Conservation (phyloP, 2,113 vertebrate genomes). For the Corythornis madagascariensis region DNA sequence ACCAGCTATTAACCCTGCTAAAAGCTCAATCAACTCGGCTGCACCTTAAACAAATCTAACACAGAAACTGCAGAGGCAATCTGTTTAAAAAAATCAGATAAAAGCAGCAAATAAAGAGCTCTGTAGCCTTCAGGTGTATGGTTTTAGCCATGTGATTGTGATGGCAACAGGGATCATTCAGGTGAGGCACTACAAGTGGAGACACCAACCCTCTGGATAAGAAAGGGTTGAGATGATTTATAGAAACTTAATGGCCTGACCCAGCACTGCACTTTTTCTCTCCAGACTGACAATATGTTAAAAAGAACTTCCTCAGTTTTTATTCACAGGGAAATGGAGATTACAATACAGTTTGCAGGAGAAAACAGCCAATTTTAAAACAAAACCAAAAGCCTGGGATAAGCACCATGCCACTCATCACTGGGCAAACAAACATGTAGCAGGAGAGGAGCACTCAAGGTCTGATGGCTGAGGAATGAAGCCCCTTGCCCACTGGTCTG, state of each 20-base stretch:
- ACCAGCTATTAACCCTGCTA: constrained; percentile 13
- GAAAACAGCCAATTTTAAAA: neutral
- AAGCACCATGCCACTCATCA: neutral
- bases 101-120: neutral
- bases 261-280: neutral
- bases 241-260: neutral
- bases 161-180: neutral
- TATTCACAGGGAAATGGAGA: neutral
- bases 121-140: neutral
- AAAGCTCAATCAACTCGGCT: neutral
- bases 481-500: neutral
- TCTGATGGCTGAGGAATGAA: neutral
- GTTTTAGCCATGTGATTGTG: neutral
- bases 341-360: neutral
- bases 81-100: neutral
- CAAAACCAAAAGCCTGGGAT: neutral
- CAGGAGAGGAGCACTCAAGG: neutral
- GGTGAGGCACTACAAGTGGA: neutral
- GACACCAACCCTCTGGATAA: neutral
- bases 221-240: neutral
- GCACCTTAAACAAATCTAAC: neutral
- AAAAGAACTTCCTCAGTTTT: neutral
- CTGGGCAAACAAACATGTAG: neutral
- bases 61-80: neutral
- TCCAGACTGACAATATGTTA: neutral